These are phyloP conservation scores for Merops nubicus DNA, from an alignment of 2,113 vertebrate species.

Conservation along the genomic window DNA sequence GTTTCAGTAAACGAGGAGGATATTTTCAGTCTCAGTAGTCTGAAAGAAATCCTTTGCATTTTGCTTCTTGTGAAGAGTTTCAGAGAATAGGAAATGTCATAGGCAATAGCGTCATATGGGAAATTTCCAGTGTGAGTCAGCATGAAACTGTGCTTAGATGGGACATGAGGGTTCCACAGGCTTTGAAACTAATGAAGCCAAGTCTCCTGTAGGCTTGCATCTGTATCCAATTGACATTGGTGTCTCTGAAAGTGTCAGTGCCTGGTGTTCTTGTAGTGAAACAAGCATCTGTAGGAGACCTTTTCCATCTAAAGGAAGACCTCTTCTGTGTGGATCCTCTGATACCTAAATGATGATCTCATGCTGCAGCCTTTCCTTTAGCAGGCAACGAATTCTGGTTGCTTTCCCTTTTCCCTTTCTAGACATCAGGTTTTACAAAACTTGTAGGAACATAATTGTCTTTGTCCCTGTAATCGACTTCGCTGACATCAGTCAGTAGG, in stretches of 20 bases:
- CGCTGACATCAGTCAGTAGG: slow-evolving; percentile 6
- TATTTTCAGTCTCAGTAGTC: not conserved
- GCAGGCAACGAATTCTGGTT: not conserved
- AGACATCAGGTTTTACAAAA: not conserved
- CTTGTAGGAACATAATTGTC: not conserved
- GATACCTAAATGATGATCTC: not conserved
- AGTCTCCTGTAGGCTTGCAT: not conserved
- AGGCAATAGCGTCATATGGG: not conserved
- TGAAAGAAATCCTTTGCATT: not conserved
- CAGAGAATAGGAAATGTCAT: not conserved
- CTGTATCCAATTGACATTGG: not conserved
- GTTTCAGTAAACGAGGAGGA: not conserved
- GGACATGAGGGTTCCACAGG: not conserved
- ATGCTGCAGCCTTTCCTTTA: not conserved
- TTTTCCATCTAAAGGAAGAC: not conserved
- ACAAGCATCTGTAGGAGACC: not conserved
- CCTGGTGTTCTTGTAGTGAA: not conserved
- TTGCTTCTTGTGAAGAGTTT: not conserved
- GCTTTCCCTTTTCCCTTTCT: not conserved
- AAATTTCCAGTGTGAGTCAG: slow-evolving; percentile 32
- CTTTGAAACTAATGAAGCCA: not conserved
- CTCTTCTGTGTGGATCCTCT: not conserved
- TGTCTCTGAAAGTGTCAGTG: not conserved
- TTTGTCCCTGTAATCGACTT: not conserved
- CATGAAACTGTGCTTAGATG: not conserved